Evolutionary conservation across 1,140 invertebrate genomes (phyloP).

Genomic region (Drosophila serrata): DNA sequence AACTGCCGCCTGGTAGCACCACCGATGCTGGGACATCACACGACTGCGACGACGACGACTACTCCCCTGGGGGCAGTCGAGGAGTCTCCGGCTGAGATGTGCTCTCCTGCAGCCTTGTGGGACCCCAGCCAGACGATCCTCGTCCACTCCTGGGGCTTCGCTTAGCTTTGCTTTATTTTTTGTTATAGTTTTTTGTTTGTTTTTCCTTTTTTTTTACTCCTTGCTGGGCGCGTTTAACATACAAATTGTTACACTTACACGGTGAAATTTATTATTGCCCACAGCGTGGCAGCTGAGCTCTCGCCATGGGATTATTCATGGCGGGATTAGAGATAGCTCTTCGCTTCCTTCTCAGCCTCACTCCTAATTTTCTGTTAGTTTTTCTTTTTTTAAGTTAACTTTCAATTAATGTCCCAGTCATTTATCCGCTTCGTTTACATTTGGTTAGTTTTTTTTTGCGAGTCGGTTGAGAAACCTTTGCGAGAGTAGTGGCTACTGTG

Average conservation of each 20-base stretch:
- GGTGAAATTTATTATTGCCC: conserved; percentile 80
- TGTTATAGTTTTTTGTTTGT: conserved; percentile 14
- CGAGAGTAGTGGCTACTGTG: conserved; percentile 36
- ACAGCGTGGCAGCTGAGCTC: conserved; percentile 36
- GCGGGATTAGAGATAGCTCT: conserved; percentile 43
- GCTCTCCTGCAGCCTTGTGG: conserved; percentile 49
- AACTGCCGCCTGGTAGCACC: conserved; percentile 63
- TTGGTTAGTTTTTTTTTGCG: conserved; percentile 48
- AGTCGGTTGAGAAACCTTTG: conserved; percentile 28
- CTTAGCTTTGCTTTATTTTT: conserved; percentile 9
- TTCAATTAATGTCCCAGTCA: conserved; percentile 49
- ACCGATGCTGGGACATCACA: conserved; percentile 31
- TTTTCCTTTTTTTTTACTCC: conserved; percentile 16
- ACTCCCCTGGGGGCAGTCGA: conserved; percentile 60
- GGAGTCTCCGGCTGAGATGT: conserved; percentile 42
- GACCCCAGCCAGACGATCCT: conserved; percentile 44
- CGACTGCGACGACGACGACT: conserved; percentile 38
- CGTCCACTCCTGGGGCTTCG: conserved; percentile 30
- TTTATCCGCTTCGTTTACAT: conserved; percentile 41
- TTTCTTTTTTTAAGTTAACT: conserved; percentile 26
- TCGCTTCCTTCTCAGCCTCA: background rate
- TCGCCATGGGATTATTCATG: conserved; percentile 50
- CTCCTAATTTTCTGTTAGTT: background rate
- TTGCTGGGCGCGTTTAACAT: conserved; percentile 77
- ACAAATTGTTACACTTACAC: conserved; percentile 85